Evolutionary conservation across 1,140 invertebrate genomes (phyloP).

Genomic region (Formica selysi): DNA sequence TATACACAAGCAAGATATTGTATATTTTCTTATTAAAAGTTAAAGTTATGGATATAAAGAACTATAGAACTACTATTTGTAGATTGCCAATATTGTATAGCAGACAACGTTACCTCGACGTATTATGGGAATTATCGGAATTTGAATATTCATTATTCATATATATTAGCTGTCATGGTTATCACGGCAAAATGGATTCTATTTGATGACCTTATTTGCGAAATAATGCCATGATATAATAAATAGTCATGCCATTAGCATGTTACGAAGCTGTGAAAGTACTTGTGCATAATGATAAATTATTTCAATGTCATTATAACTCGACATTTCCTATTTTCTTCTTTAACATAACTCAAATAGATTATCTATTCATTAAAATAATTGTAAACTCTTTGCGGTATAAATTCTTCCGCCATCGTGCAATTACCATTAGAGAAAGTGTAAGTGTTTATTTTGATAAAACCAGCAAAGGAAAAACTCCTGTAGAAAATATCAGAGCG

Average conservation of each 20-base stretch:
- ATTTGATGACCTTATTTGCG: conserved; percentile 35
- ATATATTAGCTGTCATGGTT: conserved; percentile 30
- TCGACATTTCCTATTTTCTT: not conserved
- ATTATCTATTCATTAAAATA: not conserved
- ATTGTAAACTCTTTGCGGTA: not conserved
- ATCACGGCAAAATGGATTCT: conserved; percentile 33
- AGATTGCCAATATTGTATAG: not conserved
- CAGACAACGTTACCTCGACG: conserved; percentile 33
- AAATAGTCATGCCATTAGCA: conserved; percentile 35
- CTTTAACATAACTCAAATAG: not conserved
- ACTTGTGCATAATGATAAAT: conserved; percentile 20
- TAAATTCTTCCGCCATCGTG: not conserved
- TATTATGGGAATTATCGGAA: conserved; percentile 36
- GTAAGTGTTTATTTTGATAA: conserved; percentile 1
- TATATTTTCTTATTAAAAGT: not conserved
- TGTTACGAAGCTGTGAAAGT: not conserved
- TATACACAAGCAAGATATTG: not conserved
- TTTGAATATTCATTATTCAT: conserved; percentile 58
- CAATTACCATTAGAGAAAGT: not conserved
- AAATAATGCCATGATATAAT: conserved; percentile 37
- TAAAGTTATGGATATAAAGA: not conserved
- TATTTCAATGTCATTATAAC: not conserved
- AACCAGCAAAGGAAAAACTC: not conserved
- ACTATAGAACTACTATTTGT: not conserved
- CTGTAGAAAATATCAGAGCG: conserved; percentile 27